Evolutionary conservation across 2,888 invertebrate genomes (phyloP).

Genomic region (Leucania comma): DNA sequence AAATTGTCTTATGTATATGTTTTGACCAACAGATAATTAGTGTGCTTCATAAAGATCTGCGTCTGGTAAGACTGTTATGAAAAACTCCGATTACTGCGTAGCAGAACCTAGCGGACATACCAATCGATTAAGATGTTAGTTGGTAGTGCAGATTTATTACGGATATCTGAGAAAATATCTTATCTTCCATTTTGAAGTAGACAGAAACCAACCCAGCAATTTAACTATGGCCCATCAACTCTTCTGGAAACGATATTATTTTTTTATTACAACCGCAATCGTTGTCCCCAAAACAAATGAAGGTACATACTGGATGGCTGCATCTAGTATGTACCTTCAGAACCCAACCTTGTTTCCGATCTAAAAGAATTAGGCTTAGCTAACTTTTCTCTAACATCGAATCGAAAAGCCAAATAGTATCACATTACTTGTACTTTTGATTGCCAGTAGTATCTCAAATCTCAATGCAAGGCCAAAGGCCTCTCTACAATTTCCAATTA

Average conservation of each 20-base stretch:
- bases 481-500: not conserved
- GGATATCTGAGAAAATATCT: too few relatives aligned
- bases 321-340: not conserved
- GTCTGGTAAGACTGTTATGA: not conserved
- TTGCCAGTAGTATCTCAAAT: not conserved
- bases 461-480: not conserved
- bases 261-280: not conserved
- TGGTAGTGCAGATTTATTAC: too few relatives aligned
- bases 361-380: not conserved
- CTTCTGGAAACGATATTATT: not conserved
- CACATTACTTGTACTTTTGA: not conserved
- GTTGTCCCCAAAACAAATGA: not conserved
- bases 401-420: not conserved
- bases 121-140: too few relatives aligned
- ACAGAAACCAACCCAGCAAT: too few relatives aligned
- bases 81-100: not conserved
- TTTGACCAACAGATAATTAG: not conserved
- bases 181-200: too few relatives aligned
- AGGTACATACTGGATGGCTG: too few relatives aligned
- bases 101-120: too few relatives aligned
- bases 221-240: too few relatives aligned
- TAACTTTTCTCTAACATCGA: not conserved
- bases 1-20: too few relatives aligned
- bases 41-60: not conserved
- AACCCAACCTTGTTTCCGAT: not conserved